These are phyloP conservation scores for Porites cylindrica DNA, from an alignment of 92 coral and sea anemone species.

Conservation along the genomic window DNA sequence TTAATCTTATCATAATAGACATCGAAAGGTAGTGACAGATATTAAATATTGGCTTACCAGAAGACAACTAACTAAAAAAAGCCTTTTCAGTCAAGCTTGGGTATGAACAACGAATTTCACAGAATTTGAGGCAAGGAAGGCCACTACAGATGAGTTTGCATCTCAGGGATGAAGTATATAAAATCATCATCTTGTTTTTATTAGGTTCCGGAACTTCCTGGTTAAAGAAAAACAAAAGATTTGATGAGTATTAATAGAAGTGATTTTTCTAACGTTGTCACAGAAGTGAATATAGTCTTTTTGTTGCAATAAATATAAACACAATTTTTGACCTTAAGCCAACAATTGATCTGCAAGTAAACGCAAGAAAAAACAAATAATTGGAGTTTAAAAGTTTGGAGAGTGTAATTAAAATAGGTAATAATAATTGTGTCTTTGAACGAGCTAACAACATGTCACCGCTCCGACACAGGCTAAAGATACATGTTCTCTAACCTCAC, in stretches of 20 bases:
- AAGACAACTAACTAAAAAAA: conserved; percentile 25
- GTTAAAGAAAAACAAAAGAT: background rate
- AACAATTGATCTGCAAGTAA: background rate
- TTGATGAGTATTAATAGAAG: background rate
- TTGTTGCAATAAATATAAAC: no score
- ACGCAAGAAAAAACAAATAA: background rate
- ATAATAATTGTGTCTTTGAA: background rate
- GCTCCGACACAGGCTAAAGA: conserved; percentile 10
- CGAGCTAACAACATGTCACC: background rate
- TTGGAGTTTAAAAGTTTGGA: background rate
- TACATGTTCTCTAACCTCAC: background rate
- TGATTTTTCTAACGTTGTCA: background rate
- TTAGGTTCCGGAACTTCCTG: conserved; percentile 82
- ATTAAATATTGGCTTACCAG: conserved; percentile 9
- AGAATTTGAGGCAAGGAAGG: conserved; percentile 40
- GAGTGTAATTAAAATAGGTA: background rate
- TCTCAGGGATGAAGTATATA: conserved; percentile 45
- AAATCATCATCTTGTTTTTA: conserved; percentile 78
- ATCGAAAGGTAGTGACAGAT: background rate
- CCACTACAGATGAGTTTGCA: conserved; percentile 28
- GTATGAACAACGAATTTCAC: conserved; percentile 37
- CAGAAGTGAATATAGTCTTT: no score
- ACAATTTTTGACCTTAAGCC: background rate
- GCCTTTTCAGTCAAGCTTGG: conserved; percentile 47
- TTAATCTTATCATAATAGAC: no score